Base-by-base conservation (phyloP, 2,113 vertebrate species). In the Pseudorectes ferrugineus region DNA sequence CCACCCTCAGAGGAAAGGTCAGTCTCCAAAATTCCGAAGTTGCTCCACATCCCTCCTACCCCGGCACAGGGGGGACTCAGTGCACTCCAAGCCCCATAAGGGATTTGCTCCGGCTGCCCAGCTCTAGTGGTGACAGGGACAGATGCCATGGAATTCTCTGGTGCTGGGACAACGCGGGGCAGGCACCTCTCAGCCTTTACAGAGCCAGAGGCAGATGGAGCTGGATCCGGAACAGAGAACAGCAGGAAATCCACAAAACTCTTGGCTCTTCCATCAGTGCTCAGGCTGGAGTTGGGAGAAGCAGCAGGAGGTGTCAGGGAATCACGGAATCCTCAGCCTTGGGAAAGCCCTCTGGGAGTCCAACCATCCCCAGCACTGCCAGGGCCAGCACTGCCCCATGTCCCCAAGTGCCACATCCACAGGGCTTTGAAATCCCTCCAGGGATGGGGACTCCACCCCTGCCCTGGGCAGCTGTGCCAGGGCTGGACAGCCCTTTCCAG, bases 141-240 rank as follows among this genome's bases (percentile, higher is more conserved):
- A 28, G 22, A 19, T 11, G 14, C 26, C 4, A 1, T 4, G 36
- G 66, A 31, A 45, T 22, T 17, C 18, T 26, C 25, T 23, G 43
- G 24, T 7, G 46, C n/a, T 2, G 11, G 46, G 25, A 48, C 43
- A 33, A 26, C 11, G 3, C 1, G 0, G 10, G 9, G 24, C 14
- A 18, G 57, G 40, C 52, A 31, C 28, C 52, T 42, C 38, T 10
- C 7, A 1, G 2, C 28, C 38, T 55, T 45, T 42, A 6, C 12
- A 35, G 43, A 52, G 35, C 49, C 21, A 12, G 46, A 42, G 20
- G 49, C 19, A 31, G n/a, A 14, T 21, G 36, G 62, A 33, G 49
- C 26, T 38, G 45, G 51, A 40, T 35, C 35, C 8, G 6, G 29
- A 35, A 35, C 31, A 38, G 14, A 2, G 6, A 78, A 5, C 13